Evolutionary conservation across 2,797 vertebrate species (phyloP).

Genomic region (Sebastes trivittatus): DNA sequence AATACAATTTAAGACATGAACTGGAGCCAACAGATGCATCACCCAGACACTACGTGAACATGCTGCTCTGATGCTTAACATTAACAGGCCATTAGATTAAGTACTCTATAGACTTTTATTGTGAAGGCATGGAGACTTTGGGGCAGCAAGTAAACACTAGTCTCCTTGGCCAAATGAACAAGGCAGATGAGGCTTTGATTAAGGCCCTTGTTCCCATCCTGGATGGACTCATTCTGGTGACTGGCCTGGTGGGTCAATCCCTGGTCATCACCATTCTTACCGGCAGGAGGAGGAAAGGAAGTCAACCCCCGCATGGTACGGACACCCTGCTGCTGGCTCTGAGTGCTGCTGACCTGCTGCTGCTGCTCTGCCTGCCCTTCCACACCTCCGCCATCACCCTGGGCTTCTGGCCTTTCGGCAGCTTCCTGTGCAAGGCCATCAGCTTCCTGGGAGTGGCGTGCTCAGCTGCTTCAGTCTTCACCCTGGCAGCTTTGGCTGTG

Average conservation of each 20-base stretch:
- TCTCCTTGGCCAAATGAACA: background rate
- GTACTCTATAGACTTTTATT: slow-evolving; percentile 5
- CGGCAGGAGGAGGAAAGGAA: slow-evolving; percentile 58
- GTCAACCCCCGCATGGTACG: slow-evolving; percentile 72
- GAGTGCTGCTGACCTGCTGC: slow-evolving; percentile 79
- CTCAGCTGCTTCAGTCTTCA: slow-evolving; percentile 79
- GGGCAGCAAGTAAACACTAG: slow-evolving; percentile 51
- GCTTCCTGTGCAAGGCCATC: slow-evolving; percentile 80
- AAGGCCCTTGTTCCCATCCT: slow-evolving; percentile 74
- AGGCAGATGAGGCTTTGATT: slow-evolving; percentile 40
- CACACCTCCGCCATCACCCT: slow-evolving; percentile 81
- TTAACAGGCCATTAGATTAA: slow-evolving; percentile 27
- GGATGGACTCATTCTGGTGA: slow-evolving; percentile 78
- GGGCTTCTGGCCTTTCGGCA: slow-evolving; percentile 82
- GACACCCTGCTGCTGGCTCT: slow-evolving; percentile 82
- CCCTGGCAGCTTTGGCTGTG: slow-evolving; percentile 80
- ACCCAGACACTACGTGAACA: slow-evolving; percentile 3
- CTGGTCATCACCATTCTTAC: slow-evolving; percentile 78
- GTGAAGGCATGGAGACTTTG: slow-evolving; percentile 47
- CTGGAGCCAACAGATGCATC: slow-evolving; percentile 21
- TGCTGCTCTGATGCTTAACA: slow-evolving; percentile 20
- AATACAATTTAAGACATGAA: slow-evolving; percentile 24
- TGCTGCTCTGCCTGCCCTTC: slow-evolving; percentile 83
- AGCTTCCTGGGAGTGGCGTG: slow-evolving; percentile 84
- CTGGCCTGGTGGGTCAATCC: slow-evolving; percentile 79